These are phyloP conservation scores for Drosophila athabasca DNA, from an alignment of 1,140 invertebrate species.

Conservation along the genomic window DNA sequence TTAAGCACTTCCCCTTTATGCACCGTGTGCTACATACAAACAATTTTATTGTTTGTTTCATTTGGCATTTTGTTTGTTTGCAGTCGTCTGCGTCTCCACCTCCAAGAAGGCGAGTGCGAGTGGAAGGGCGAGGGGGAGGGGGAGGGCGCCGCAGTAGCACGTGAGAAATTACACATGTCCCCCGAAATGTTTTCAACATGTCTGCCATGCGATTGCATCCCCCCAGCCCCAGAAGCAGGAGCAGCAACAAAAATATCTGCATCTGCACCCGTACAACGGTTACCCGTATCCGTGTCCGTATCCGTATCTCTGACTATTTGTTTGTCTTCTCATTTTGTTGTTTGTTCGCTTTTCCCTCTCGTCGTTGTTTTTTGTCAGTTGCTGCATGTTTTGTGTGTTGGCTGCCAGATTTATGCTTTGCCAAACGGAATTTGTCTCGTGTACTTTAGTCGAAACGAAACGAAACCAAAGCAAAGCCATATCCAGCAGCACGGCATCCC, in stretches of 20 bases:
- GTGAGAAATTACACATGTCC: slow-evolving; percentile 80
- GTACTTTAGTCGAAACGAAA: slow-evolving; percentile 16
- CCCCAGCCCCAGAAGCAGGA: too few relatives aligned
- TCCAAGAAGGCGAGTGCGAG: background rate
- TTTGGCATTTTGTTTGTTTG: slow-evolving; percentile 57
- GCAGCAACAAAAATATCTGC: slow-evolving; percentile 7
- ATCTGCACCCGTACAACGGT: slow-evolving; percentile 1
- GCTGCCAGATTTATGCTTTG: slow-evolving; percentile 64
- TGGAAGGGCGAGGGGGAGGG: background rate
- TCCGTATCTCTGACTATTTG: slow-evolving; percentile 49
- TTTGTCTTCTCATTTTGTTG: slow-evolving; percentile 41
- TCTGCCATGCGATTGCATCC: slow-evolving; percentile 42
- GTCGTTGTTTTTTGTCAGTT: slow-evolving; percentile 5
- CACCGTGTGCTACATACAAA: slow-evolving; percentile 44
- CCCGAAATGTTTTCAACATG: slow-evolving; percentile 57
- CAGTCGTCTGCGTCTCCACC: slow-evolving; percentile 30
- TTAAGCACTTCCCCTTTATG: slow-evolving; percentile 77
- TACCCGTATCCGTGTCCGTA: slow-evolving; percentile 19
- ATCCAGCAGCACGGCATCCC: background rate
- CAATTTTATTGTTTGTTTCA: slow-evolving; percentile 74
- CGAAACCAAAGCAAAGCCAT: background rate
- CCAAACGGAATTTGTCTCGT: slow-evolving; percentile 65
- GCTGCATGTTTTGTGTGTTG: slow-evolving; percentile 13
- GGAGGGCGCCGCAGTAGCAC: slow-evolving; percentile 49
- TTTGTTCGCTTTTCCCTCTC: slow-evolving; percentile 29